A percentile compares a stretch with the other conserved stretches of the same genome.
Conservation (phyloP, 2,113 vertebrate species). For the Oncorhynchus gorbuscha region DNA sequence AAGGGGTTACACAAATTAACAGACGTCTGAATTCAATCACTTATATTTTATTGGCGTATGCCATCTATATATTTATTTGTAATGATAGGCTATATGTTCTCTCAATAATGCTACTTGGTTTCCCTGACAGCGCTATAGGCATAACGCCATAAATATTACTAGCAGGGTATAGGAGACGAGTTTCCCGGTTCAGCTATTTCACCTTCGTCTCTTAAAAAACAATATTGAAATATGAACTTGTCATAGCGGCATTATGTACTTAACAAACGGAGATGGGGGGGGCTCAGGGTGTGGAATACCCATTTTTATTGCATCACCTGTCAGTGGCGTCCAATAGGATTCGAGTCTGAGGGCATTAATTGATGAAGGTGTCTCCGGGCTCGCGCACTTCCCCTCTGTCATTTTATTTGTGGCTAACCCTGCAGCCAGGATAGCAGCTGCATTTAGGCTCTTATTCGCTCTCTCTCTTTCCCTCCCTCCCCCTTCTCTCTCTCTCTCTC, state of each 20-base stretch:
- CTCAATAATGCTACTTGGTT: not conserved
- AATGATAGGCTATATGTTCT: not conserved
- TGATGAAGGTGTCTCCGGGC: conserved; percentile 99
- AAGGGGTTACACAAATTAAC: not conserved
- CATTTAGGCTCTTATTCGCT: conserved; percentile 90
- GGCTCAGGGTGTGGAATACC: conserved; percentile 91
- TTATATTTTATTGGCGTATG: not conserved
- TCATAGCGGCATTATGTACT: conserved; percentile 85
- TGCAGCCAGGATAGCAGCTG: conserved; percentile 95
- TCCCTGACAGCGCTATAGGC: not conserved
- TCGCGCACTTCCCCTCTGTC: conserved; percentile 94
- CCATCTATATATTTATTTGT: not conserved
- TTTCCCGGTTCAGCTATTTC: not conserved
- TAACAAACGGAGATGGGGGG: conserved; percentile 80
- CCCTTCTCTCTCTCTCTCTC: not conserved
- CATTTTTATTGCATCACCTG: conserved; percentile 99
- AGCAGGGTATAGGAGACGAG: not conserved
- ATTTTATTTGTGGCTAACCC: conserved; percentile 98
- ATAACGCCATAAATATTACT: not conserved
- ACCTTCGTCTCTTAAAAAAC: not conserved
- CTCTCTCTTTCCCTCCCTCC: conserved; percentile 68
- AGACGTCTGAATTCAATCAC: not conserved
- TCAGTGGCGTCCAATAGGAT: conserved; percentile 99
- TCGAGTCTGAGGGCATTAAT: conserved; percentile 96
- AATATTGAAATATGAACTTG: conserved; percentile 44